Evolutionary conservation across 2,888 invertebrate genomes (phyloP).

Genomic region (Branchipolynoe longqiensis): DNA sequence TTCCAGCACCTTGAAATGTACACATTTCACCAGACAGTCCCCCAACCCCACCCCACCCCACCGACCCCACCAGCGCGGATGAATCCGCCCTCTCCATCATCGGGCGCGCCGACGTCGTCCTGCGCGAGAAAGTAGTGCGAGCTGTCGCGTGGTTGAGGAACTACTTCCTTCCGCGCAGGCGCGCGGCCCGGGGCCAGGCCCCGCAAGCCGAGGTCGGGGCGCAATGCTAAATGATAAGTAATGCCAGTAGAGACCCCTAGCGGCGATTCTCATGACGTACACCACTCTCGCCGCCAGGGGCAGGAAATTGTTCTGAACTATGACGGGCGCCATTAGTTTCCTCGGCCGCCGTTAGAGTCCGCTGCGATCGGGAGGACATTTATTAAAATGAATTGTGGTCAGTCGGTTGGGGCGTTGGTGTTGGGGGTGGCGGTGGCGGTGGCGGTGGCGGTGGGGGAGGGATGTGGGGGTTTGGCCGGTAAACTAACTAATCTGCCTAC

Average conservation of each 20-base stretch:
- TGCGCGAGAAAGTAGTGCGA: conserved; percentile 21
- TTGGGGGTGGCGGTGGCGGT: conserved; percentile 8
- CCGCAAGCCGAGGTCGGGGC: no score
- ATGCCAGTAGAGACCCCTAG: neutral
- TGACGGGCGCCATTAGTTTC: conserved; percentile 45
- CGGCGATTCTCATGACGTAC: conserved; percentile 40
- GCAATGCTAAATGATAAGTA: conserved; percentile 56
- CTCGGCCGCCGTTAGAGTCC: conserved; percentile 10
- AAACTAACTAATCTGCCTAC: no score
- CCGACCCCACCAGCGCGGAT: neutral
- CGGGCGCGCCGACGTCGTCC: conserved; percentile 3
- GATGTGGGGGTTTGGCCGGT: no score
- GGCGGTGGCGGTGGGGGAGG: neutral
- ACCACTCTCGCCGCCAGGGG: neutral
- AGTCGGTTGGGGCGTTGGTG: neutral
- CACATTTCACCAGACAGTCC: no score
- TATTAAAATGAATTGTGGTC: conserved; percentile 37
- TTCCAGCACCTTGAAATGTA: no score
- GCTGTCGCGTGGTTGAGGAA: conserved; percentile 27
- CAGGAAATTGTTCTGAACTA: conserved; percentile 55
- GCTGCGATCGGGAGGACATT: conserved; percentile 16
- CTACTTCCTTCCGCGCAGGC: conserved; percentile 30
- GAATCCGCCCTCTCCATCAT: conserved; percentile 46
- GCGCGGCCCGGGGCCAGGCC: neutral
- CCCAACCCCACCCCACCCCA: neutral